These are phyloP conservation scores for Halyomorpha halys DNA, from an alignment of 1,140 invertebrate species.

Conservation along the genomic window DNA sequence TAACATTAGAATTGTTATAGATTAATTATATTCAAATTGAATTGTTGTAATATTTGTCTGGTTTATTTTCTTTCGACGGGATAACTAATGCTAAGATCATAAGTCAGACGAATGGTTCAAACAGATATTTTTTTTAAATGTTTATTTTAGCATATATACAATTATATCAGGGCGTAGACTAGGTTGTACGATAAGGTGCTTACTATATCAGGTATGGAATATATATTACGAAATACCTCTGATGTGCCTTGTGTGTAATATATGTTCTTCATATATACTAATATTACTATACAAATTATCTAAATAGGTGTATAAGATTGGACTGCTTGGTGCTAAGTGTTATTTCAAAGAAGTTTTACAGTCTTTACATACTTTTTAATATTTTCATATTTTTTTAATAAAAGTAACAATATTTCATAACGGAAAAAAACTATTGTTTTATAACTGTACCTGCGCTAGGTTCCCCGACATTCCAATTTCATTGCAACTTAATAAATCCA, in stretches of 20 bases:
- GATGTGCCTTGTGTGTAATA: constrained; percentile 8
- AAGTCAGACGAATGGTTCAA: neutral
- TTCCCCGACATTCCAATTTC: constrained; percentile 1
- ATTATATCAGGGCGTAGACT: constrained; percentile 2
- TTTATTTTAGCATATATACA: constrained; percentile 3
- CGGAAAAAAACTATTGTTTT: constrained; percentile 7
- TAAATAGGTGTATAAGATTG: constrained; percentile 7
- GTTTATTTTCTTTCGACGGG: neutral
- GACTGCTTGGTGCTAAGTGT: constrained; percentile 11
- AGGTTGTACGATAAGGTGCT: constrained; percentile 3
- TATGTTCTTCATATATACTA: constrained; percentile 6
- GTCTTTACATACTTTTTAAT: constrained; percentile 12
- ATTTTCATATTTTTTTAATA: constrained; percentile 12
- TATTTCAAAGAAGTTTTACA: constrained; percentile 7
- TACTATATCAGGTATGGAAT: constrained; percentile 11
- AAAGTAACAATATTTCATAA: constrained; percentile 3
- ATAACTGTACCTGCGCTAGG: constrained; percentile 2
- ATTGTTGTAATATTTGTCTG: constrained; percentile 3
- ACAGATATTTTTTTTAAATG: constrained; percentile 5
- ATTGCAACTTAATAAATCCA: no score
- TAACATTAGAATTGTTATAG: constrained; percentile 10
- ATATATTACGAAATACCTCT: constrained; percentile 9
- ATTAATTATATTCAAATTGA: constrained; percentile 2
- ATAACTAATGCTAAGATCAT: neutral
- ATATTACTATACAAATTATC: neutral